phyloP scores from a whole-genome alignment of 2,113 vertebrate species.

The Myanophis thanlyinensis region DNA sequence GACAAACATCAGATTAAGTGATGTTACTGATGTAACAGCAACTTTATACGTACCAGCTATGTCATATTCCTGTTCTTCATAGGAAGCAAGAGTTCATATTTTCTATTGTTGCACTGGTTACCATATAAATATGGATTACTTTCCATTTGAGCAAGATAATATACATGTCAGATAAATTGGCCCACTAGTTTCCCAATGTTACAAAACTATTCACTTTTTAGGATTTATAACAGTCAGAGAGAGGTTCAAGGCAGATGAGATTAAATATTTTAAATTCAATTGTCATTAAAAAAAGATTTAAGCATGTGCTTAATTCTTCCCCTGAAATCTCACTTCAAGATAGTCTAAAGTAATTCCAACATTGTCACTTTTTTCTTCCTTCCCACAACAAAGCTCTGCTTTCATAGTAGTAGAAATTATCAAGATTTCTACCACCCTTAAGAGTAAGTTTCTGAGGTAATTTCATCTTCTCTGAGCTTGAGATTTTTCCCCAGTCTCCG shows the following conservation, averaged over 20 bases:
- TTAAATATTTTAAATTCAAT: neutral
- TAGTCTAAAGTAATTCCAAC: neutral
- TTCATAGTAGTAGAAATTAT: neutral
- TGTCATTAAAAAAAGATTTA: neutral
- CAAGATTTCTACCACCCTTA: neutral
- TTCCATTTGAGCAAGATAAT: neutral
- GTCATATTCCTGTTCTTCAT: neutral
- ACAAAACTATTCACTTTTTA: neutral
- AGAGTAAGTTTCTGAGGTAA: neutral
- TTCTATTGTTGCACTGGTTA: neutral
- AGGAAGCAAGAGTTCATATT: neutral
- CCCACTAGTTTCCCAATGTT: neutral
- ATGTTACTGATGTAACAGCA: conserved; percentile 32
- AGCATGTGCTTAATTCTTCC: neutral
- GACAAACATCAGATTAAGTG: conserved; percentile 38
- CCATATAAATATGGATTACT: neutral
- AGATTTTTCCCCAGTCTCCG: neutral
- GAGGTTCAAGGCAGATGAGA: neutral
- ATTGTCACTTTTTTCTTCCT: neutral
- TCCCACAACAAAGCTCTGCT: neutral
- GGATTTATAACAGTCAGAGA: neutral
- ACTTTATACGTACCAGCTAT: neutral
- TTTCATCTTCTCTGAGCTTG: neutral
- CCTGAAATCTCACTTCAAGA: neutral
- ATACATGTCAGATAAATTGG: neutral